Conservation (phyloP, 2,797 vertebrate genomes). For the Pipistrellus kuhlii region DNA sequence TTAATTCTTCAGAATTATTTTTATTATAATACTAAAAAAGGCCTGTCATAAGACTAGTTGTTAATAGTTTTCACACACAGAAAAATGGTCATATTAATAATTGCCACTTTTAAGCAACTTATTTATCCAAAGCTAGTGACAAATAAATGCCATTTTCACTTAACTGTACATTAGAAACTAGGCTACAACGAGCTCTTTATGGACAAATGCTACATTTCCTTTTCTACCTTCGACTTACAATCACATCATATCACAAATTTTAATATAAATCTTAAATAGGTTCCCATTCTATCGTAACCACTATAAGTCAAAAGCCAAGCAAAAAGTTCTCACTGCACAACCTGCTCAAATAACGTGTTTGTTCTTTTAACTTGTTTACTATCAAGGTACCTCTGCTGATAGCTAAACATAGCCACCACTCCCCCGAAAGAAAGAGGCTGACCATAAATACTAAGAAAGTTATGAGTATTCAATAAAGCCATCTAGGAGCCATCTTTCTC, state of each 20-base stretch:
- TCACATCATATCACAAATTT: not conserved
- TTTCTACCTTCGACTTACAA: conserved; percentile 16
- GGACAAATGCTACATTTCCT: conserved; percentile 3
- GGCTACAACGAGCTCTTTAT: conserved; percentile 12
- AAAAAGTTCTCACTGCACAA: conserved; percentile 49
- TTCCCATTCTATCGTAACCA: conserved; percentile 8
- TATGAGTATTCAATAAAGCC: not conserved
- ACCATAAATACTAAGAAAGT: not conserved
- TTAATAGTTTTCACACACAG: not conserved
- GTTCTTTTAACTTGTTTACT: conserved; percentile 41
- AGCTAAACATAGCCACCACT: not conserved
- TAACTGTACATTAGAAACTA: not conserved
- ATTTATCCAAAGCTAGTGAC: conserved; percentile 39
- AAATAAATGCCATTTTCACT: conserved; percentile 38
- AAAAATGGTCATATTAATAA: not conserved
- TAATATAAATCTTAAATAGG: conserved; percentile 31
- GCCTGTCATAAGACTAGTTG: not conserved
- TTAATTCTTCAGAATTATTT: conserved; percentile 41
- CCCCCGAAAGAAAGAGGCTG: not conserved
- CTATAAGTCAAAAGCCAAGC: conserved; percentile 37
- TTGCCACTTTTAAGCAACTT: not conserved
- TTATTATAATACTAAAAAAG: not conserved
- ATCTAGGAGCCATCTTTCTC: not conserved
- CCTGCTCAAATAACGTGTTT: not conserved
- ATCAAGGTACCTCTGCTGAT: not conserved